Conservation (phyloP, 2,888 invertebrate species). For the Andricus quercusramuli region DNA sequence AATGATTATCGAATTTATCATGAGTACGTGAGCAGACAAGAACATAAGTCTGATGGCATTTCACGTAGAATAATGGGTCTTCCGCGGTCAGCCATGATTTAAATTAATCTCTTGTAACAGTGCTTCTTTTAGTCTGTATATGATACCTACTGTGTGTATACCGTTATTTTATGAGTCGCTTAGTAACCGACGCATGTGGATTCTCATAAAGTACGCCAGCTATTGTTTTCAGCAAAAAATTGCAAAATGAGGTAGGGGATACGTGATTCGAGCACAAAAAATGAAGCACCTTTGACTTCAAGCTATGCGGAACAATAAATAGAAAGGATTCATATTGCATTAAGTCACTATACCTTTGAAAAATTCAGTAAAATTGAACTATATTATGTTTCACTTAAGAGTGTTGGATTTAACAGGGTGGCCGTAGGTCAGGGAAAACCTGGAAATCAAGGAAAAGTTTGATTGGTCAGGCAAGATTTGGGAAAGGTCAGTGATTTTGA, state of each 20-base stretch:
- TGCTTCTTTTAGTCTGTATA: conserved; percentile 18
- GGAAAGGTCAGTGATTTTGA: too few relatives aligned
- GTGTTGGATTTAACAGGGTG: too few relatives aligned
- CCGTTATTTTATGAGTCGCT: conserved; percentile 39
- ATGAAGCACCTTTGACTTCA: conserved; percentile 8
- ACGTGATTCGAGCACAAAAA: not conserved
- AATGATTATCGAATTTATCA: conserved; percentile 31
- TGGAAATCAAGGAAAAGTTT: too few relatives aligned
- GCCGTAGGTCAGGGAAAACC: too few relatives aligned
- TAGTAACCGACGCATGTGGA: conserved; percentile 27
- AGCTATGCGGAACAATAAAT: not conserved
- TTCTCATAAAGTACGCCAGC: conserved; percentile 15
- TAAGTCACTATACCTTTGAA: not conserved
- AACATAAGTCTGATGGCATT: conserved; percentile 32
- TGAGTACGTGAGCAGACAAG: conserved; percentile 3
- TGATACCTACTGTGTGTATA: conserved; percentile 20
- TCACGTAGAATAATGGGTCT: conserved; percentile 26
- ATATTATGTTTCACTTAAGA: too few relatives aligned
- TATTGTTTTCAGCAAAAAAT: conserved; percentile 1
- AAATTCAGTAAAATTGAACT: too few relatives aligned
- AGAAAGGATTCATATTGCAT: not conserved
- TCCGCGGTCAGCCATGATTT: conserved; percentile 25
- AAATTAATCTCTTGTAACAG: conserved; percentile 36
- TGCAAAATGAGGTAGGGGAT: not conserved
- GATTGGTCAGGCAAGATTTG: too few relatives aligned